Conservation (phyloP, 2,888 invertebrate species). For the Idaea biselata region DNA sequence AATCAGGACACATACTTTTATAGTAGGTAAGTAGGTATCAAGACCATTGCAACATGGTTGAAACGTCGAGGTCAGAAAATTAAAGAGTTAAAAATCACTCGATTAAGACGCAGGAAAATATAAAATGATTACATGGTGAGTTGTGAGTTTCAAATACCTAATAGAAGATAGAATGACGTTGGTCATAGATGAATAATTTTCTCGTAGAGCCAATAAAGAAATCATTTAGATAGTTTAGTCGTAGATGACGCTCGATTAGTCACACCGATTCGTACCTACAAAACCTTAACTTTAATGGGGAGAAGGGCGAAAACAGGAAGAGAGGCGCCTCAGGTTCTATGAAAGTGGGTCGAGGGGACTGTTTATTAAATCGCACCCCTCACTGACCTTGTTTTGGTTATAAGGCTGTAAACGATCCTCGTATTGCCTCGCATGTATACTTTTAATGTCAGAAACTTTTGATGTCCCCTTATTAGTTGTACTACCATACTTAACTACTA, state of each 20-base stretch:
- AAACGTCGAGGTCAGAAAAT: too few species aligned
- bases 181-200: too few species aligned
- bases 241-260: not conserved
- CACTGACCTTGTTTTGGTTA: constrained; percentile 22
- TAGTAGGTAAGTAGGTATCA: too few species aligned
- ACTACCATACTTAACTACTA: not conserved
- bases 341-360: constrained; percentile 25
- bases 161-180: too few species aligned
- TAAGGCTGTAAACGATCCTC: constrained; percentile 10
- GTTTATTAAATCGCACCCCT: constrained; percentile 28
- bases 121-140: too few species aligned
- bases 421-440: constrained; percentile 12
- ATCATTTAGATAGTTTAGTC: not conserved
- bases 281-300: not conserved
- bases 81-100: too few species aligned
- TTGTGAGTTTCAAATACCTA: too few species aligned
- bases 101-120: too few species aligned
- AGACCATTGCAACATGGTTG: too few species aligned
- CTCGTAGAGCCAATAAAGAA: too few species aligned
- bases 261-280: too few species aligned
- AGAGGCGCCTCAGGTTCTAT: constrained; percentile 20
- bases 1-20: too few species aligned
- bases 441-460: constrained; percentile 18
- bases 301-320: constrained; percentile 23
- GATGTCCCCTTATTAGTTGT: constrained; percentile 5